Evolutionary conservation across 2,113 vertebrate genomes (phyloP).

Genomic region (Cheilinus undulatus): DNA sequence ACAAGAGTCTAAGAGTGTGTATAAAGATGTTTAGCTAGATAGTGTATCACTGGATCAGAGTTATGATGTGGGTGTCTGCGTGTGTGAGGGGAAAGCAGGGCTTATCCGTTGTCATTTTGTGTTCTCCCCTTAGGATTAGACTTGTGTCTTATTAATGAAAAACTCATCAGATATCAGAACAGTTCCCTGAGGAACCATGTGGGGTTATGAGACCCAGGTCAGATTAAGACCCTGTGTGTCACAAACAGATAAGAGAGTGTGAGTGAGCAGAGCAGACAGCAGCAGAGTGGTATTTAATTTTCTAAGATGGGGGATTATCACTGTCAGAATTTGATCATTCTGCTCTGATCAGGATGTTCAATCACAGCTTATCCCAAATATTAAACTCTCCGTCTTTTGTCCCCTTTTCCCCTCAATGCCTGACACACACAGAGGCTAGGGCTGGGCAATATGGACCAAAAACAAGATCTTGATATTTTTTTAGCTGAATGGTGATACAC

Average conservation of each 20-base stretch:
- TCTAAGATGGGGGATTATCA: constrained; percentile 79
- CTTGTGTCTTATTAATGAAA: constrained; percentile 82
- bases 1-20: constrained; percentile 31
- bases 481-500: too few species aligned
- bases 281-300: constrained; percentile 79
- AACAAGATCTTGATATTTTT: too few species aligned
- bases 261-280: constrained; percentile 38
- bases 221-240: constrained; percentile 56
- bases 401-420: constrained; percentile 49
- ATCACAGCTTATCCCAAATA: constrained; percentile 81
- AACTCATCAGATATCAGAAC: constrained; percentile 84
- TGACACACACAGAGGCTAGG: constrained; percentile 30
- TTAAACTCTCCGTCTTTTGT: constrained; percentile 79
- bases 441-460: too few species aligned
- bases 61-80: constrained; percentile 32
- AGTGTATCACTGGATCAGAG: constrained; percentile 47
- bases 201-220: constrained; percentile 79
- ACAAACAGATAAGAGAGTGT: constrained; percentile 26
- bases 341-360: constrained; percentile 80
- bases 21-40: constrained; percentile 62
- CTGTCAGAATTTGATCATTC: constrained; percentile 78
- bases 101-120: constrained; percentile 80
- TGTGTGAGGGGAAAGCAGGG: constrained; percentile 49
- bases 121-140: constrained; percentile 78
- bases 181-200: constrained; percentile 65